Percentiles rank a stretch among this genome's conserved stretches.
phyloP scores from a whole-genome alignment of 2,113 vertebrate genomes.

The Setophaga petechia region DNA sequence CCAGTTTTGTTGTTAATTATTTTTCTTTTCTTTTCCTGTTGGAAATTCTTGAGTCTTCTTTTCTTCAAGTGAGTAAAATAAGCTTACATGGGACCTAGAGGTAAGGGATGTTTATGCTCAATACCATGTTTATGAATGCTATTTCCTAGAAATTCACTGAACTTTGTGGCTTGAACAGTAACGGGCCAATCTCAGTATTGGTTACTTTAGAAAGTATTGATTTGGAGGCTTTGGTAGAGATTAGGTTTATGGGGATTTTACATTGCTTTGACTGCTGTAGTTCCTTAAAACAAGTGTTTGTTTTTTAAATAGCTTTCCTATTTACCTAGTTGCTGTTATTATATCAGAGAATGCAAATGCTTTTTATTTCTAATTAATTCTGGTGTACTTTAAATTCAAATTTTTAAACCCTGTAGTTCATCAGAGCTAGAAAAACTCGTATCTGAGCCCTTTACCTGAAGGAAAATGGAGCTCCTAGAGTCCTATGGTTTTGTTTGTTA shows the following conservation, averaged over 20 bases:
- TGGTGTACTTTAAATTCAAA: not conserved
- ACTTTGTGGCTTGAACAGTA: not conserved
- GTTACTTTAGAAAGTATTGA: not conserved
- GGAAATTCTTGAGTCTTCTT: not conserved
- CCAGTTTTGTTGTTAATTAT: fast-evolving
- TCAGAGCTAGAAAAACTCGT: not conserved
- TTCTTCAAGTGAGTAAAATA: not conserved
- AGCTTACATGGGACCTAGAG: fast-evolving
- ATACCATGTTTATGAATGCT: fast-evolving
- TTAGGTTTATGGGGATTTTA: not conserved
- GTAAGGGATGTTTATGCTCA: not conserved
- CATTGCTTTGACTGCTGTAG: not conserved
- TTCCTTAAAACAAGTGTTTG: not conserved
- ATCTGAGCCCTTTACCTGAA: not conserved
- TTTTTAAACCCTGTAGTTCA: not conserved
- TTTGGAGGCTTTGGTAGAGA: not conserved
- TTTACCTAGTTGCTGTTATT: not conserved
- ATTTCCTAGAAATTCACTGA: not conserved
- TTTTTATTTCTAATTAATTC: not conserved
- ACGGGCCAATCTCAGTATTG: not conserved
- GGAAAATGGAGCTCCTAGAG: not conserved
- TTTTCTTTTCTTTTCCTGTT: not conserved
- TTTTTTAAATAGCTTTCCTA: not conserved
- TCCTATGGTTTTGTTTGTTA: not conserved
- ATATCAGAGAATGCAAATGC: not conserved